Conservation (phyloP, 2,797 vertebrate genomes). For the Catharus ustulatus region DNA sequence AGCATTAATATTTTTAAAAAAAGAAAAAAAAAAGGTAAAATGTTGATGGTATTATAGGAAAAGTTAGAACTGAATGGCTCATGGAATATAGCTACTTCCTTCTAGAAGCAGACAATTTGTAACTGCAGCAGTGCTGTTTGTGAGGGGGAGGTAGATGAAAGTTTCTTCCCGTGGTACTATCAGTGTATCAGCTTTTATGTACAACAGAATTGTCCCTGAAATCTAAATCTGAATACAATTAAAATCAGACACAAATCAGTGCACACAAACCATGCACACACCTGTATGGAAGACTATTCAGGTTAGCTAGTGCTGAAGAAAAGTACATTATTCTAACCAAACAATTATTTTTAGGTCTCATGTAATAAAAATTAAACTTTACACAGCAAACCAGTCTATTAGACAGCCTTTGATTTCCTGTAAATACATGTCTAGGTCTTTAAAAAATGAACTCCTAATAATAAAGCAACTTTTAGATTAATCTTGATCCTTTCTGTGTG, state of each 20-base stretch:
- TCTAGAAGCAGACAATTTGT: background rate
- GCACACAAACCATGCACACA: no score
- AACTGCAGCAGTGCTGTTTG: background rate
- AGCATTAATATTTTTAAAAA: background rate
- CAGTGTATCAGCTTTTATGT: background rate
- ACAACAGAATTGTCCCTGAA: background rate
- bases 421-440: slow-evolving; percentile 54
- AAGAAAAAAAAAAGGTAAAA: background rate
- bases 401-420: slow-evolving; percentile 31
- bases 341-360: background rate
- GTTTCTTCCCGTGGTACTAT: background rate
- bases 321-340: background rate
- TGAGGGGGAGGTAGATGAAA: background rate
- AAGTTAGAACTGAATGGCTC: background rate
- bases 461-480: slow-evolving; percentile 58
- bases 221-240: background rate
- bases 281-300: background rate
- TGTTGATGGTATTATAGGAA: background rate
- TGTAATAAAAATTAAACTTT: slow-evolving; percentile 41
- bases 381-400: slow-evolving; percentile 5
- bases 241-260: background rate
- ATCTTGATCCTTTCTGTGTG: slow-evolving; percentile 37
- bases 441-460: slow-evolving; percentile 69
- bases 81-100: background rate
- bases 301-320: background rate